A percentile compares a stretch with the other conserved stretches of the same genome.
phyloP scores from a whole-genome alignment of 2,797 vertebrate species.

The Pristis pectinata region DNA sequence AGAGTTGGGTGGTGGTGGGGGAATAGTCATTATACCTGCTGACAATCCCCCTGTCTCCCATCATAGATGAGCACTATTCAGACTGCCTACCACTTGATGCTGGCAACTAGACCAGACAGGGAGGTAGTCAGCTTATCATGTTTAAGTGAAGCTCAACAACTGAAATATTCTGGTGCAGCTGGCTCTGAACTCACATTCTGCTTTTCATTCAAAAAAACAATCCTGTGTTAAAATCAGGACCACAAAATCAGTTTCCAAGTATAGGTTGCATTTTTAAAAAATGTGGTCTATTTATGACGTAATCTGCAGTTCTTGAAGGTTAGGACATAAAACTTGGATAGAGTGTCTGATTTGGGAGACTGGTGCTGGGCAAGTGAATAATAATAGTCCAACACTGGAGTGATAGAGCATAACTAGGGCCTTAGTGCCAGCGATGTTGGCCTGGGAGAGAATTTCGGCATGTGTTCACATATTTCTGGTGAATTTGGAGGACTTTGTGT shows the following conservation, averaged over 20 bases:
- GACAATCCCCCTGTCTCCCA: too few relatives aligned
- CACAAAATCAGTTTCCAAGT: background rate
- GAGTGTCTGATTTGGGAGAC: too few relatives aligned
- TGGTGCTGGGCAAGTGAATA: too few relatives aligned
- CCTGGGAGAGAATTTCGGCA: too few relatives aligned
- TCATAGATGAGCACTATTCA: background rate
- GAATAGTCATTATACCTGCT: background rate
- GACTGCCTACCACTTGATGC: background rate
- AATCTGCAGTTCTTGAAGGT: background rate
- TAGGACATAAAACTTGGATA: too few relatives aligned
- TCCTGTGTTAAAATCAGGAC: background rate
- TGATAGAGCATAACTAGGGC: too few relatives aligned
- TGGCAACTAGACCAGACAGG: background rate
- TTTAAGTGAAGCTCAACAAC: background rate
- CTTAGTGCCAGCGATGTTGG: too few relatives aligned
- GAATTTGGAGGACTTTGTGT: too few relatives aligned
- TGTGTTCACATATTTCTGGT: too few relatives aligned
- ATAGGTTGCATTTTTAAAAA: background rate
- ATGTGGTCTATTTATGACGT: background rate
- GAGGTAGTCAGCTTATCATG: background rate
- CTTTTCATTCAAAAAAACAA: background rate
- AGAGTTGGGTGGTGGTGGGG: background rate
- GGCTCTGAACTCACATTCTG: background rate
- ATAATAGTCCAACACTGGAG: too few relatives aligned
- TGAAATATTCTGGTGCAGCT: background rate